phyloP scores from a whole-genome alignment of 2,797 vertebrate genomes.

The Ctenopoma kingsleyae region DNA sequence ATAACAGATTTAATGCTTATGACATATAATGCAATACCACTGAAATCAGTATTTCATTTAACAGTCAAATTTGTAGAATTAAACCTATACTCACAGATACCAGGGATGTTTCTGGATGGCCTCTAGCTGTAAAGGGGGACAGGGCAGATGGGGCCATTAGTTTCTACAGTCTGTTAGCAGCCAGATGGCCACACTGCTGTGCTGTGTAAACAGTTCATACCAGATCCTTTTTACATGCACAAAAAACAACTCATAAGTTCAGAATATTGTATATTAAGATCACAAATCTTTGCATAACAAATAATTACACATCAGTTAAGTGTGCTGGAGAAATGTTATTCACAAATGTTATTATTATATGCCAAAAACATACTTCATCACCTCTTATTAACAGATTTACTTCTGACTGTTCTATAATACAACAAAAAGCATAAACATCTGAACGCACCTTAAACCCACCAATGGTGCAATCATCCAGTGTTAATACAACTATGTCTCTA shows the following conservation, averaged over 20 bases:
- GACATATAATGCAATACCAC: constrained; percentile 4
- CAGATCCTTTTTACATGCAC: constrained; percentile 24
- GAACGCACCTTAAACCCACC: background rate
- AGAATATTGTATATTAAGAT: constrained; percentile 20
- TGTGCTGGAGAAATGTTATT: too few species aligned
- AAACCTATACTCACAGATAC: constrained; percentile 90
- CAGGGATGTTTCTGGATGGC: constrained; percentile 95
- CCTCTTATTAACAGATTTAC: background rate
- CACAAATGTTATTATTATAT: too few species aligned
- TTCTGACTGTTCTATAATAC: background rate
- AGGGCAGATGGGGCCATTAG: constrained; percentile 76
- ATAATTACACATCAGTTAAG: background rate
- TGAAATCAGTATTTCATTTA: background rate
- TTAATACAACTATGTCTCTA: background rate
- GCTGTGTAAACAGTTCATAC: constrained; percentile 46
- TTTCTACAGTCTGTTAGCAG: constrained; percentile 69
- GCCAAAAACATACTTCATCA: background rate
- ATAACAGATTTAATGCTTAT: background rate
- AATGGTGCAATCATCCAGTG: background rate
- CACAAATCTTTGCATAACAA: background rate
- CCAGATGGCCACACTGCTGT: constrained; percentile 72
- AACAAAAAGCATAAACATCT: background rate
- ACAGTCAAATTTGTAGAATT: background rate
- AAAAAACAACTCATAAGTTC: constrained; percentile 25
- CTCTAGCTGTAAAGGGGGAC: constrained; percentile 87